Conservation (phyloP, 2,888 invertebrate species). For the Scaptomyza cyrtandrae region DNA sequence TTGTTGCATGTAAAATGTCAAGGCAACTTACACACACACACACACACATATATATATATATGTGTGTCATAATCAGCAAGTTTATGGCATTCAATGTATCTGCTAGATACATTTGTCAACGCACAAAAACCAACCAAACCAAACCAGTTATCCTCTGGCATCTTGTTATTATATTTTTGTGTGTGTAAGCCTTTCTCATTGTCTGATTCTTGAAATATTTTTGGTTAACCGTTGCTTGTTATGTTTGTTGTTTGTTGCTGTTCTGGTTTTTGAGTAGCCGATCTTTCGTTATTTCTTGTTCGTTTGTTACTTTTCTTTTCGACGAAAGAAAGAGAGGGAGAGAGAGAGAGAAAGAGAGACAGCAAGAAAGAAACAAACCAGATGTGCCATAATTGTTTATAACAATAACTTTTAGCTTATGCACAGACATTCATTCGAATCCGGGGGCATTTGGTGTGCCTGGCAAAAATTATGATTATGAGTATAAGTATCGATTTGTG, state of each 20-base stretch:
- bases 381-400: conserved; percentile 72
- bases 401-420: conserved; percentile 42
- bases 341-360: background rate
- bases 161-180: background rate
- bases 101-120: conserved; percentile 64
- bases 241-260: background rate
- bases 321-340: background rate
- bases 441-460: conserved; percentile 3
- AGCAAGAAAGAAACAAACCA: conserved; percentile 32
- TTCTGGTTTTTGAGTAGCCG: background rate
- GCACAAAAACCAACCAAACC: conserved; percentile 12
- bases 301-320: conserved; percentile 12
- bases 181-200: conserved; percentile 48
- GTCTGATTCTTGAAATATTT: conserved; percentile 19
- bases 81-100: conserved; percentile 42
- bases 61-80: conserved; percentile 46
- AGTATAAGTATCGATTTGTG: conserved; percentile 52
- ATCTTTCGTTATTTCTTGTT: conserved; percentile 2
- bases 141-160: conserved; percentile 60
- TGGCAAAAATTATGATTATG: conserved; percentile 16
- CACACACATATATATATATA: background rate
- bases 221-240: conserved; percentile 55
- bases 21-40: conserved; percentile 38
- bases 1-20: conserved; percentile 53
- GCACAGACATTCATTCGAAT: conserved; percentile 10